Evolutionary conservation across 2,797 vertebrate genomes (phyloP), one percentile per base, ranked within the genome.

Genomic region (Xiphorhynchus erythropygius): DNA sequence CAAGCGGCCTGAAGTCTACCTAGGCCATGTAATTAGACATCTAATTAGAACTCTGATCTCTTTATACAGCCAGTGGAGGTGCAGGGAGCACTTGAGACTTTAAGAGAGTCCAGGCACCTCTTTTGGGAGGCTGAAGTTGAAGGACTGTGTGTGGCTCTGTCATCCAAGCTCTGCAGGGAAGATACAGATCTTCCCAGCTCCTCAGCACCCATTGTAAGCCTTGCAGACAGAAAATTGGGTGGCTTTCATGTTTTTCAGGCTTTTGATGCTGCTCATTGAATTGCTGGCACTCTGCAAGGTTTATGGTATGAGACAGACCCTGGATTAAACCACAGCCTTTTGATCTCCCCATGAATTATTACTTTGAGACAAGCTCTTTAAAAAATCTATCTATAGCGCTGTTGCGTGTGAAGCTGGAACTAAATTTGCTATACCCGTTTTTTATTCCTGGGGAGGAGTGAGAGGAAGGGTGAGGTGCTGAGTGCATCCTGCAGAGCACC

Each of bases 261-360:
- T 84, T 95, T 94, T 77, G 84, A 87, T 85, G 84, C 87, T 67
- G 82, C 73, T 94, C 69, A 56, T 23, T 75, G 79, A 92, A 80
- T 83, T 46, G 93, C 85, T 67, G 87, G 64, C 82, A n/a, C 91
- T 85, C 71, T 63, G 65, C 69, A 49, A 80, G 85, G 89, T 84
- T 94, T 65, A 55, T 14, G 64, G 78, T 67, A 89, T 59, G 80
- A 93, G 88, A 84, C 94, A 94, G 89, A 89, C 47, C 84, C 65
- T 0, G 18, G 71, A 90, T 94, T 94, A 95, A 95, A 73, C 92
- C 75, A 32, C 6, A 94, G 87, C 93, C 92, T 85, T 94, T 92
- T 93, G 96, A 96, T 94, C 90, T 89, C 67, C 65, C 86, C 77
- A 52, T 87, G 93, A 95, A 94, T 95, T 95, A 93, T 91, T 80